Evolutionary conservation across 2,113 vertebrate species (phyloP).

Genomic region (Gallinago undulata): DNA sequence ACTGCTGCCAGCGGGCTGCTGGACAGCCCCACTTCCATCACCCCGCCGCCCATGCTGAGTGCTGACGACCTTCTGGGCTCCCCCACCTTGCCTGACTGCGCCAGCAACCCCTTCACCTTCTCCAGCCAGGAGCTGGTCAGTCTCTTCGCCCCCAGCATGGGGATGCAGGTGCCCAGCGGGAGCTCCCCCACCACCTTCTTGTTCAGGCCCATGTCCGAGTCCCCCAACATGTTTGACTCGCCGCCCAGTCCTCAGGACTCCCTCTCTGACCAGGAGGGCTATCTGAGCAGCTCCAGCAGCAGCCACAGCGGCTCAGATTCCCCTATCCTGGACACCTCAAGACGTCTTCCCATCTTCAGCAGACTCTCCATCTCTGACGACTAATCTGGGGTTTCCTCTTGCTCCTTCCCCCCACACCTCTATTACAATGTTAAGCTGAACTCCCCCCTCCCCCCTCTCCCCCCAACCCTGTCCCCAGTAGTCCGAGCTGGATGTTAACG

Average conservation of each 20-base stretch:
- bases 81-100: slow-evolving; percentile 84
- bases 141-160: slow-evolving; percentile 91
- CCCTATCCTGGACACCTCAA: slow-evolving; percentile 92
- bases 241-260: slow-evolving; percentile 95
- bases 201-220: slow-evolving; percentile 93
- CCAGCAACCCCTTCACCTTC: slow-evolving; percentile 97
- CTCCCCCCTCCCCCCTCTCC: neutral
- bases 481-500: slow-evolving; percentile 63
- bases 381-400: slow-evolving; percentile 76
- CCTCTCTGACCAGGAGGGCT: slow-evolving; percentile 96
- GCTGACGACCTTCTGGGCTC: slow-evolving; percentile 86
- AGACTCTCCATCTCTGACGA: slow-evolving; percentile 98
- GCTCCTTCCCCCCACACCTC: neutral
- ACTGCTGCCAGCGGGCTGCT: slow-evolving; percentile 84
- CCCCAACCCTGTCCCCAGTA: neutral
- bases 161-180: slow-evolving; percentile 78
- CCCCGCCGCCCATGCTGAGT: slow-evolving; percentile 93
- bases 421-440: slow-evolving; percentile 76
- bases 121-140: slow-evolving; percentile 98
- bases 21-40: slow-evolving; percentile 97
- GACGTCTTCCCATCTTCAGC: slow-evolving; percentile 98
- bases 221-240: slow-evolving; percentile 90
- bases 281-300: slow-evolving; percentile 97
- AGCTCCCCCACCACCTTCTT: slow-evolving; percentile 87
- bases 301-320: slow-evolving; percentile 96